A percentile compares a stretch with the other conserved stretches of the same genome.
Evolutionary conservation across 2,797 vertebrate genomes (phyloP).

Genomic region (Triplophysa bombifrons): DNA sequence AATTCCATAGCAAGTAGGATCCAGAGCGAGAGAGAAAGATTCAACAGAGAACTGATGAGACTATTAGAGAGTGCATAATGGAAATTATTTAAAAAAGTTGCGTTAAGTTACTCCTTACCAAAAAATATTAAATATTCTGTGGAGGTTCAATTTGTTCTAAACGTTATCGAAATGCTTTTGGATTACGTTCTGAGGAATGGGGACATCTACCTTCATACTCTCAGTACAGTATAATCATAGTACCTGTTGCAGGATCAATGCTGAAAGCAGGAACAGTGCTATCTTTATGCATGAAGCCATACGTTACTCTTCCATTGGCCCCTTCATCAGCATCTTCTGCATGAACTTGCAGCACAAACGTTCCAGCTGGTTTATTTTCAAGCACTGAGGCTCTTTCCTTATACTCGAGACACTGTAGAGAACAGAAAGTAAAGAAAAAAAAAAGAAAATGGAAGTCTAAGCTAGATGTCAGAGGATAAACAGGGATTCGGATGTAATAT

Average conservation of each 20-base stretch:
- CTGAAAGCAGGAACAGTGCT: conserved; percentile 85
- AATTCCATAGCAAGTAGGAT: conserved; percentile 1
- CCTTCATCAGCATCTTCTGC: conserved; percentile 89
- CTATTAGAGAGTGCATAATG: conserved; percentile 10
- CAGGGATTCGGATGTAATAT: not conserved
- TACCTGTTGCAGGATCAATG: conserved; percentile 89
- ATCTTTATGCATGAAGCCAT: conserved; percentile 89
- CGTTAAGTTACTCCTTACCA: not conserved
- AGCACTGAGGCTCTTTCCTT: conserved; percentile 81
- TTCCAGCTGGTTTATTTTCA: conserved; percentile 87
- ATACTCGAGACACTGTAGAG: conserved; percentile 84
- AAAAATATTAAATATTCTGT: not conserved
- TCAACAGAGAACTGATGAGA: conserved; percentile 14
- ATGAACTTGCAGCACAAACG: conserved; percentile 87
- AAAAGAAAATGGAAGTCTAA: not conserved
- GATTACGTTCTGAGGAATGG: not conserved
- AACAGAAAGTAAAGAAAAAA: not conserved
- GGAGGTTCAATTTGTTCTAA: not conserved
- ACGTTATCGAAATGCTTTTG: not conserved
- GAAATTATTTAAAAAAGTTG: conserved; percentile 1
- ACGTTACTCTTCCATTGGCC: conserved; percentile 85
- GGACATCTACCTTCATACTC: conserved; percentile 1
- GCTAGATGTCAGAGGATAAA: not conserved
- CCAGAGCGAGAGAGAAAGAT: conserved; percentile 4
- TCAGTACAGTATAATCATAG: not conserved